A percentile compares a stretch with the other conserved stretches of the same genome.
phyloP scores from a whole-genome alignment of 2,797 vertebrate species.

The Myiotriccus ornatus region DNA sequence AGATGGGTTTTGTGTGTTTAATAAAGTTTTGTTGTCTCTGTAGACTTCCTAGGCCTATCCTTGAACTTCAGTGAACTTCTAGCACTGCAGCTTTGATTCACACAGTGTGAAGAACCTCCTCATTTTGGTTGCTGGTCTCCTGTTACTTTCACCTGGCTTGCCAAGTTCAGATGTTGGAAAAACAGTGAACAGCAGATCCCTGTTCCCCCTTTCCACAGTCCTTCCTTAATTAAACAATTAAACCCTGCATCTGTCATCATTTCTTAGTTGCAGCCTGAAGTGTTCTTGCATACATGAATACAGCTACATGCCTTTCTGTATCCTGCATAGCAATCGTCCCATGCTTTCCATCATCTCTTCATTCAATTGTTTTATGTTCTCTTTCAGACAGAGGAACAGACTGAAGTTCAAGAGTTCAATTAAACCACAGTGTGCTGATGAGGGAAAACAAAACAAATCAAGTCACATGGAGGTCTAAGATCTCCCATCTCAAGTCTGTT shows the following conservation, averaged over 20 bases:
- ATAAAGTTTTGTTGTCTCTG: neutral
- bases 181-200: neutral
- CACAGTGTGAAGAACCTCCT: neutral
- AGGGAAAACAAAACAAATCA: neutral
- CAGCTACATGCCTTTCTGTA: neutral
- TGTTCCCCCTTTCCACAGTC: neutral
- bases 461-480: neutral
- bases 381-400: neutral
- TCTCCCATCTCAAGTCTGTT: neutral
- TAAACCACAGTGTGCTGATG: neutral
- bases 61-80: neutral
- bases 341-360: neutral
- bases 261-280: neutral
- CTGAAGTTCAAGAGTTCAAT: neutral
- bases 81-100: neutral
- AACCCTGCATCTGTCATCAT: neutral
- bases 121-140: neutral
- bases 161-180: neutral
- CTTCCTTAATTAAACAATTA: neutral
- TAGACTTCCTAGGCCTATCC: neutral
- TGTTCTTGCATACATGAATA: neutral
- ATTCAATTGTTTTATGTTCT: neutral
- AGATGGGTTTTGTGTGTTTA: neutral
- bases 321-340: accelerated
- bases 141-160: neutral